phyloP scores from a whole-genome alignment of 2,113 vertebrate genomes.

The Pungitius pungitius region DNA sequence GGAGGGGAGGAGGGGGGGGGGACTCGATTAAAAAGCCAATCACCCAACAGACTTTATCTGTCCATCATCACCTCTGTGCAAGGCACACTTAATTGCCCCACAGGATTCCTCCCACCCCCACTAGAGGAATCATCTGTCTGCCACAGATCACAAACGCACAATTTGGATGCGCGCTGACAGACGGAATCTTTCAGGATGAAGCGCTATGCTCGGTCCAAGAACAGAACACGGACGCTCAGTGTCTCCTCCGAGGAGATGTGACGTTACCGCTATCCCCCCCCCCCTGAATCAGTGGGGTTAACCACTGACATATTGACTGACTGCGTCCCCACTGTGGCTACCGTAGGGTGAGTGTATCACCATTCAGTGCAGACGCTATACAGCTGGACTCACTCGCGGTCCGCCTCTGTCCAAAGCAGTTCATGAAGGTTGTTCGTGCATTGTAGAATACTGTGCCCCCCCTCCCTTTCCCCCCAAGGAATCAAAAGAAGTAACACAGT shows the following conservation, averaged over 20 bases:
- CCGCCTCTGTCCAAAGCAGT: constrained; percentile 29
- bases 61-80: constrained; percentile 66
- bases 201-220: constrained; percentile 17
- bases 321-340: constrained; percentile 41
- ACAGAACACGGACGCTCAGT: constrained; percentile 5
- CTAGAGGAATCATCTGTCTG: constrained; percentile 54
- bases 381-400: constrained; percentile 31
- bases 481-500: constrained; percentile 22
- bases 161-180: constrained; percentile 63
- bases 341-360: constrained; percentile 45
- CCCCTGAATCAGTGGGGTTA: constrained; percentile 71
- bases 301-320: constrained; percentile 70
- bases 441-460: constrained; percentile 32
- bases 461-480: constrained; percentile 22
- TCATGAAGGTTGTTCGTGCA: constrained; percentile 29
- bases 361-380: constrained; percentile 59
- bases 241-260: constrained; percentile 34
- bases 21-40: constrained; percentile 80
- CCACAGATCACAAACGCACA: constrained; percentile 51
- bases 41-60: constrained; percentile 71
- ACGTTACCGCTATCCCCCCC: constrained; percentile 45
- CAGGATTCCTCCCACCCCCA: constrained; percentile 49
- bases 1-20: constrained; percentile 64
- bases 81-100: constrained; percentile 67
- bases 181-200: constrained; percentile 56